Evolutionary conservation across 2,797 vertebrate genomes (phyloP).

Genomic region (Gymnothorax reevesii): DNA sequence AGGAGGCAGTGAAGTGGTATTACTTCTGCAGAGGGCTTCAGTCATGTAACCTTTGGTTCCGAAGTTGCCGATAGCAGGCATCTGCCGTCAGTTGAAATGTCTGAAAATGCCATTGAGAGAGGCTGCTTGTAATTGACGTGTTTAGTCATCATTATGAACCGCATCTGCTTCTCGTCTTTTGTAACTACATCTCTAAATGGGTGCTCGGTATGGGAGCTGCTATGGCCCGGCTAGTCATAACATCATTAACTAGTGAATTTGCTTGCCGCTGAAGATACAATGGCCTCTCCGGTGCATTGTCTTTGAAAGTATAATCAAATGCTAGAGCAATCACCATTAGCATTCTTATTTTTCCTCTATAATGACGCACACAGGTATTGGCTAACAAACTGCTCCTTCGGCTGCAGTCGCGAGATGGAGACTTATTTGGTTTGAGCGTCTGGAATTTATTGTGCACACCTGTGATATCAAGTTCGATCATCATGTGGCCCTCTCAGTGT

Average conservation of each 20-base stretch:
- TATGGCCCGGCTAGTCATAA: not conserved
- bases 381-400: not conserved
- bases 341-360: slow-evolving; percentile 14
- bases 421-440: not conserved
- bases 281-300: slow-evolving; percentile 7
- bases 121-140: not conserved
- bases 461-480: not conserved
- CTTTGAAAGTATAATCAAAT: slow-evolving; percentile 17
- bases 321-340: slow-evolving; percentile 15
- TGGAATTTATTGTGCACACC: not conserved
- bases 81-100: not conserved
- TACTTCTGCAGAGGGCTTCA: not conserved
- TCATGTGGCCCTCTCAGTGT: not conserved
- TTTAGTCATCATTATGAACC: not conserved
- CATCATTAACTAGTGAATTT: slow-evolving; percentile 13
- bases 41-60: not conserved
- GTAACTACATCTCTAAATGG: not conserved
- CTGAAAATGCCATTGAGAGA: not conserved
- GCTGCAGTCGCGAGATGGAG: not conserved
- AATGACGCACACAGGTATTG: not conserved
- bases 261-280: slow-evolving; percentile 6
- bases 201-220: not conserved
- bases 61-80: not conserved
- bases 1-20: not conserved
- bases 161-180: not conserved